These are phyloP conservation scores for Protomyctophum bolini DNA, from an alignment of 2,113 vertebrate genomes.

Conservation along the genomic window DNA sequence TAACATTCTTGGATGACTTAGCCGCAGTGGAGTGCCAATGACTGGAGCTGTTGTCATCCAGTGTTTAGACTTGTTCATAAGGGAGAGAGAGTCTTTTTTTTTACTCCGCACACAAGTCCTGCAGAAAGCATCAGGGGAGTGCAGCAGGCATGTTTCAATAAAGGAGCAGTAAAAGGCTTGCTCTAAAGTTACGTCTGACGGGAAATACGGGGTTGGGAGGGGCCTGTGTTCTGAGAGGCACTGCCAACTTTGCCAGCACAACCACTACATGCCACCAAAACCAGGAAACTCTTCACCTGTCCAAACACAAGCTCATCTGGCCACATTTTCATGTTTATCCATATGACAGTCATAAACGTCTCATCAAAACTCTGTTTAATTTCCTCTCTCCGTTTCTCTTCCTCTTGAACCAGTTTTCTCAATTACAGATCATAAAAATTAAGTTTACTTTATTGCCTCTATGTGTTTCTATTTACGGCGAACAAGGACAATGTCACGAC, in stretches of 20 bases:
- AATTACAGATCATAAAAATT: background rate
- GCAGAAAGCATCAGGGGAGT: slow-evolving; percentile 46
- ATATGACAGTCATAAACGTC: slow-evolving; percentile 26
- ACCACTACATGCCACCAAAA: slow-evolving; percentile 22
- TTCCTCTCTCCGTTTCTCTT: background rate
- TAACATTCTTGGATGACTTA: slow-evolving; percentile 66
- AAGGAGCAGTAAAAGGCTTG: slow-evolving; percentile 5
- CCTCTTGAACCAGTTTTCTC: too few species aligned
- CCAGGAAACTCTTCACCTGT: slow-evolving; percentile 36
- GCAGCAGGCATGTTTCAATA: slow-evolving; percentile 20
- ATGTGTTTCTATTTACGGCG: slow-evolving; percentile 12
- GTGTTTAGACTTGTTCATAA: slow-evolving; percentile 67
- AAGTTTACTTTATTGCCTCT: slow-evolving; percentile 1
- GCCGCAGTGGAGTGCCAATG: slow-evolving; percentile 48
- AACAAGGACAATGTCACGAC: background rate
- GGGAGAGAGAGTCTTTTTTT: slow-evolving; percentile 16
- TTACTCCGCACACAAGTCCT: slow-evolving; percentile 12
- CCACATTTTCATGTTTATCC: slow-evolving; percentile 20
- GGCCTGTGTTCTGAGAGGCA: slow-evolving; percentile 23
- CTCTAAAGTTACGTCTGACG: slow-evolving; percentile 23
- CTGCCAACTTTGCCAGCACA: slow-evolving; percentile 33
- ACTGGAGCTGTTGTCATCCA: slow-evolving; percentile 58
- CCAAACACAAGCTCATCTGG: slow-evolving; percentile 48
- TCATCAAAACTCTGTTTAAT: slow-evolving; percentile 21
- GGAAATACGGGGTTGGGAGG: slow-evolving; percentile 37